Conservation (phyloP, 2,113 vertebrate species). For the Laticauda laticaudata region DNA sequence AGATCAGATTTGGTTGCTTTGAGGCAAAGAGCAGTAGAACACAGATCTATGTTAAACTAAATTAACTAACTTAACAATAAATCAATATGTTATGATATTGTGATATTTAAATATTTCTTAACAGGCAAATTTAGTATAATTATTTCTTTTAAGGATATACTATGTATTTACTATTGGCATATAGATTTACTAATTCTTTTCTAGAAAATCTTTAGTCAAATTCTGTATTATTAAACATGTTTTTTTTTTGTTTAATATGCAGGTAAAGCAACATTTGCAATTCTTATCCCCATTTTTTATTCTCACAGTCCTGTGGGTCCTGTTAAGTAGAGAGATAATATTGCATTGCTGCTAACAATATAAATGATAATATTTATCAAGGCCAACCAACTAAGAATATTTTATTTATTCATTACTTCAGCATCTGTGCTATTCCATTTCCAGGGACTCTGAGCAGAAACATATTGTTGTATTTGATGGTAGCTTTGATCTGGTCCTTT, state of each 20-base stretch:
- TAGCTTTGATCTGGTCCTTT: neutral
- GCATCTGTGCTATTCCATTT: neutral
- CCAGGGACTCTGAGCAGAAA: neutral
- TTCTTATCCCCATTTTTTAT: neutral
- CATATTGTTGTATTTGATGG: neutral
- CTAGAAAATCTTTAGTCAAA: neutral
- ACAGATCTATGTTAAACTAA: neutral
- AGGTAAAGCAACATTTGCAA: neutral
- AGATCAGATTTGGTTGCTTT: neutral
- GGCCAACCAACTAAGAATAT: neutral
- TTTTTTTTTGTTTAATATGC: neutral
- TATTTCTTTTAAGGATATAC: neutral
- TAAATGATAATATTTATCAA: neutral
- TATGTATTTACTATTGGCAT: neutral
- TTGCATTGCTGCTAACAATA: neutral
- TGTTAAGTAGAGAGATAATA: neutral
- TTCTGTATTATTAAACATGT: neutral
- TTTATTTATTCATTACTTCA: neutral
- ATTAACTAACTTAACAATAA: neutral
- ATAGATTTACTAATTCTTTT: neutral
- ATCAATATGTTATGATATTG: neutral
- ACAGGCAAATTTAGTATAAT: neutral
- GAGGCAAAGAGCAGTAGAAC: neutral
- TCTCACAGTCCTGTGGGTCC: neutral
- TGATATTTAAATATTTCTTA: neutral